A percentile compares a stretch with the other conserved stretches of the same genome.
These are phyloP conservation scores for Teleopsis dalmanni DNA, from an alignment of 1,140 invertebrate species.

Conservation along the genomic window DNA sequence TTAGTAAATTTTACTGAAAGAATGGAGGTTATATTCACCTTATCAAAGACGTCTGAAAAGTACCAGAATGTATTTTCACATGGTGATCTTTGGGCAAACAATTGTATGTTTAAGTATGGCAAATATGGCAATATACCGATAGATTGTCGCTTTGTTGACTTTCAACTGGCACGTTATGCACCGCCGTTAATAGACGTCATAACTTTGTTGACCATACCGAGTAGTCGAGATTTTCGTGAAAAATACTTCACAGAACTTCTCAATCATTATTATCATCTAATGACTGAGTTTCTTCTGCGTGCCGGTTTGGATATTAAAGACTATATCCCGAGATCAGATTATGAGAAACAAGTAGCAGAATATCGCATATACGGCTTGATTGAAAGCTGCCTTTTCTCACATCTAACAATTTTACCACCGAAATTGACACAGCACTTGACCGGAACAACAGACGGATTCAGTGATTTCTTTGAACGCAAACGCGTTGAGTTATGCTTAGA, in stretches of 20 bases:
- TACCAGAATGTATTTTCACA: slow-evolving; percentile 53
- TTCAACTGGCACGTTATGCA: slow-evolving; percentile 53
- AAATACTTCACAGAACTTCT: slow-evolving; percentile 44
- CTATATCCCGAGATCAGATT: slow-evolving; percentile 40
- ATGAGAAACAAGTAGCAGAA: slow-evolving; percentile 42
- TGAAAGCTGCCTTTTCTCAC: slow-evolving; percentile 48
- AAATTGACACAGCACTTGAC: slow-evolving; percentile 39
- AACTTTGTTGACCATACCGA: slow-evolving; percentile 49
- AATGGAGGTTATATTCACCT: slow-evolving; percentile 43
- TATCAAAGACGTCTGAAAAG: slow-evolving; percentile 45
- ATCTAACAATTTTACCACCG: slow-evolving; percentile 41
- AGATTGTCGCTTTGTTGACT: slow-evolving; percentile 53
- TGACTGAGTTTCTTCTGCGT: slow-evolving; percentile 40
- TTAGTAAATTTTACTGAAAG: slow-evolving; percentile 31
- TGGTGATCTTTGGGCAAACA: slow-evolving; percentile 57
- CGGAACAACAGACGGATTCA: slow-evolving; percentile 35
- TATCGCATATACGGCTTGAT: slow-evolving; percentile 46
- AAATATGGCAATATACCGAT: slow-evolving; percentile 34
- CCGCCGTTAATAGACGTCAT: slow-evolving; percentile 48
- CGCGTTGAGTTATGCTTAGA: slow-evolving; percentile 46
- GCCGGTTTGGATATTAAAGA: slow-evolving; percentile 37
- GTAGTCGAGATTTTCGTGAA: slow-evolving; percentile 43
- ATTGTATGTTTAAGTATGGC: slow-evolving; percentile 54
- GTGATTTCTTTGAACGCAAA: slow-evolving; percentile 42
- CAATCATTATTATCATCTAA: slow-evolving; percentile 46